These are phyloP conservation scores for Diadema setosum DNA, from an alignment of 35 echinoderm and acorn worm genomes.

Conservation along the genomic window DNA sequence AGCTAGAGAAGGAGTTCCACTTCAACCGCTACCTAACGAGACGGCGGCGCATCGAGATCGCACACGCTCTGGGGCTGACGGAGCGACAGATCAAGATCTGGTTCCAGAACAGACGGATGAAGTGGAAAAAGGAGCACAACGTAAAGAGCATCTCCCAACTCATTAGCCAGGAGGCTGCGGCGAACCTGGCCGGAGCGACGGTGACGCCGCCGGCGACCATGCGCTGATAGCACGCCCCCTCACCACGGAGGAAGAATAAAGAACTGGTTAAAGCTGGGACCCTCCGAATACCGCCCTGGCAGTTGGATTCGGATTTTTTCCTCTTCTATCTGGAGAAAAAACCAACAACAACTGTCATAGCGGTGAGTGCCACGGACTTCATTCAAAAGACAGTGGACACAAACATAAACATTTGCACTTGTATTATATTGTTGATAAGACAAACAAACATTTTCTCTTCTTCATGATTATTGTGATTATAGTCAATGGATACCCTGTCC, in stretches of 20 bases:
- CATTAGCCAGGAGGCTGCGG: neutral
- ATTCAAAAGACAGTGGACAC: neutral
- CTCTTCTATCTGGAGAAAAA: too few relatives aligned
- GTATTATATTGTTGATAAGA: neutral
- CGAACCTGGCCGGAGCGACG: conserved; percentile 8
- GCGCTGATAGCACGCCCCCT: neutral
- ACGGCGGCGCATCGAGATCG: conserved; percentile 86
- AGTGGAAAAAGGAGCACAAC: conserved; percentile 90
- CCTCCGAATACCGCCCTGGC: too few relatives aligned
- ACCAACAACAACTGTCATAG: too few relatives aligned
- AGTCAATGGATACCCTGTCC: too few relatives aligned
- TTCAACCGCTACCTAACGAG: conserved; percentile 93
- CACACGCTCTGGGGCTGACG: conserved; percentile 74
- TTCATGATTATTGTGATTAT: too few relatives aligned
- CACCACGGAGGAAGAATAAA: neutral
- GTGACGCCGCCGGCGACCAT: neutral
- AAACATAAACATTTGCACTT: too few relatives aligned
- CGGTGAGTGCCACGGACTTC: neutral
- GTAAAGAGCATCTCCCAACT: conserved; percentile 29
- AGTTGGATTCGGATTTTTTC: too few relatives aligned
- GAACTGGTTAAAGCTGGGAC: neutral
- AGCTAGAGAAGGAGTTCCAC: conserved; percentile 95
- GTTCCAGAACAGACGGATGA: conserved; percentile 99
- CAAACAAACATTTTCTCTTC: too few relatives aligned
- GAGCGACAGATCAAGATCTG: conserved; percentile 99